Conservation (phyloP, 2,888 invertebrate genomes). For the Meteorus colon region DNA sequence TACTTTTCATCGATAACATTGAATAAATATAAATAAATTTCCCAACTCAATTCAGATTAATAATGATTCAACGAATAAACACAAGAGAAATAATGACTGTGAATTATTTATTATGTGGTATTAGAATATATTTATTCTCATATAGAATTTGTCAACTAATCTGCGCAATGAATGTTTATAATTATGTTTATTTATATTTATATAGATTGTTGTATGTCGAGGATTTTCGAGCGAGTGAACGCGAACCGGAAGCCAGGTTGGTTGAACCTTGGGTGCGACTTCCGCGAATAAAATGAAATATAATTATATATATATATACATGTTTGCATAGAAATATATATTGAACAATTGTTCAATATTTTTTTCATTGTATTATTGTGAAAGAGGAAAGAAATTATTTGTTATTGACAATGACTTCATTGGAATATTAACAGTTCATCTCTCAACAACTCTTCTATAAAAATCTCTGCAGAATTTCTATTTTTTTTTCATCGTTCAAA, state of each 20-base stretch:
- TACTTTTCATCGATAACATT: conserved; percentile 23
- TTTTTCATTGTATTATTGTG: not conserved
- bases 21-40: not conserved
- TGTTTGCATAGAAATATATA: not conserved
- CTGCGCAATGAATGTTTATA: conserved; percentile 1
- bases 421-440: too few species aligned
- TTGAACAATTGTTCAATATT: not conserved
- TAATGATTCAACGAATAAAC: conserved; percentile 16
- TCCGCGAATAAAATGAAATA: conserved; percentile 55
- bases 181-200: not conserved
- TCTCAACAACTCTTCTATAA: too few species aligned
- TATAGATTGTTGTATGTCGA: conserved; percentile 31
- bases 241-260: conserved; percentile 60
- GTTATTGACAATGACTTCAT: too few species aligned
- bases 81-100: not conserved
- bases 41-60: not conserved
- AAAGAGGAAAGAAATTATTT: not conserved
- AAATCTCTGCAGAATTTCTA: too few species aligned
- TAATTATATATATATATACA: conserved; percentile 22
- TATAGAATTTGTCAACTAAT: conserved; percentile 5
- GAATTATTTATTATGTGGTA: not conserved
- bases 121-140: not conserved
- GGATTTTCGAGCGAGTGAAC: conserved; percentile 61
- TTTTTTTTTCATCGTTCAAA: too few species aligned
- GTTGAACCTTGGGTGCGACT: conserved; percentile 55